Base-by-base conservation (phyloP, 2,113 vertebrate genomes). In the Takifugu flavidus region DNA sequence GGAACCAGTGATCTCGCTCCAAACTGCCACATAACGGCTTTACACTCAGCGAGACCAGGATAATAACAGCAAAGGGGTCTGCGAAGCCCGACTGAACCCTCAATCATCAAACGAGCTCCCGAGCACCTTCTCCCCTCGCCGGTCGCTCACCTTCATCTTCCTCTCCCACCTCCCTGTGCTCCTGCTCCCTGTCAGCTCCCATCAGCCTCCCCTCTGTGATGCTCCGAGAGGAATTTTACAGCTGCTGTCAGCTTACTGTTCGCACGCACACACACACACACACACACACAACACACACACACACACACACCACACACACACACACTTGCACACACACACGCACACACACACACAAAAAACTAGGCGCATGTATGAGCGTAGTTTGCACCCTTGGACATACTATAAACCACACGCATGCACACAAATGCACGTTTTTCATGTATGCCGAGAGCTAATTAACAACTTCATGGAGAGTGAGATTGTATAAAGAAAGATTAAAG, bases 221-320 rank as follows among this genome's bases (percentile, higher is more conserved):
- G 83, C 64, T 77, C 82, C 29, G 53, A 78, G 70, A 87, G 79
- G 86, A 90, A 87, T 88, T 88, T 86, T 81, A 87, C 75, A 85
- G 75, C 84, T 70, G 79, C 74, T 80, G 77, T 86, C 78, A 79
- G 68, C 62, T 73, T 65, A 59, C 70, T 62, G 59, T 76, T 53
- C 69, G 60, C 20, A 45, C 71, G 66, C 54, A 14, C 54, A 44
- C 39, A 34, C 67, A 50, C 45, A 47, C 29, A 52, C 49, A 44
- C 58, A 53, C 67, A 62, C n/a, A 31, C 67, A 67, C 71, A 64
- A 64, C 63, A 59, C 64, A 68, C 54, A 13, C 54, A 43, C 34
- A 43, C 63, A 57, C 70, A 63, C 20, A 47, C 71, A 66, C 63
- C 64, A 68, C 54, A 6, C 54, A 43, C 34, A 43, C 66, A 67